phyloP scores from a whole-genome alignment of 2,113 vertebrate species.

The Oenanthe melanoleuca region DNA sequence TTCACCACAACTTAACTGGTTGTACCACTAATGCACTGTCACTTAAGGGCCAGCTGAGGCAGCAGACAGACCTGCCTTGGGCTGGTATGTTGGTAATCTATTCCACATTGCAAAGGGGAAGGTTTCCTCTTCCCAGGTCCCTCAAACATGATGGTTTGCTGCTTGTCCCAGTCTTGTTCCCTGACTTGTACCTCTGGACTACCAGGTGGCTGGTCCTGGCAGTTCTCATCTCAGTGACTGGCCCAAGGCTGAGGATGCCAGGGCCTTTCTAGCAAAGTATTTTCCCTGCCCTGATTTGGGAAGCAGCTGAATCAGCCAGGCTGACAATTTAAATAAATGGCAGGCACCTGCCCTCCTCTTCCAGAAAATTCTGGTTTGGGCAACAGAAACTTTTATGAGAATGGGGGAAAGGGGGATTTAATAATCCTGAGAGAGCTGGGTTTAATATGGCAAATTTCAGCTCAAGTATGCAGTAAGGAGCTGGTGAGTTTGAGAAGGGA shows the following conservation, averaged over 20 bases:
- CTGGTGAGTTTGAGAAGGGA: neutral
- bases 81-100: neutral
- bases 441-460: neutral
- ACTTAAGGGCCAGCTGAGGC: neutral
- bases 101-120: neutral
- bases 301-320: neutral
- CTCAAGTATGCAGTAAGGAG: neutral
- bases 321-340: neutral
- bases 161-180: neutral
- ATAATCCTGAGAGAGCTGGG: neutral
- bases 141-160: neutral
- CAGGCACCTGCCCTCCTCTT: neutral
- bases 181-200: neutral
- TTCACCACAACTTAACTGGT: constrained; percentile 28
- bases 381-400: neutral
- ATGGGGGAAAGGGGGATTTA: neutral
- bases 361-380: neutral
- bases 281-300: neutral
- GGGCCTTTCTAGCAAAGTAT: rapidly evolving
- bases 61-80: neutral
- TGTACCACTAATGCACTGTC: neutral
- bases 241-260: neutral
- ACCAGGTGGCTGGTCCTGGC: neutral
- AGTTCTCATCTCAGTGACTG: neutral
- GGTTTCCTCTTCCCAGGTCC: neutral